Base-by-base conservation (phyloP, 2,888 invertebrate genomes). In the Coenonympha glycerion region DNA sequence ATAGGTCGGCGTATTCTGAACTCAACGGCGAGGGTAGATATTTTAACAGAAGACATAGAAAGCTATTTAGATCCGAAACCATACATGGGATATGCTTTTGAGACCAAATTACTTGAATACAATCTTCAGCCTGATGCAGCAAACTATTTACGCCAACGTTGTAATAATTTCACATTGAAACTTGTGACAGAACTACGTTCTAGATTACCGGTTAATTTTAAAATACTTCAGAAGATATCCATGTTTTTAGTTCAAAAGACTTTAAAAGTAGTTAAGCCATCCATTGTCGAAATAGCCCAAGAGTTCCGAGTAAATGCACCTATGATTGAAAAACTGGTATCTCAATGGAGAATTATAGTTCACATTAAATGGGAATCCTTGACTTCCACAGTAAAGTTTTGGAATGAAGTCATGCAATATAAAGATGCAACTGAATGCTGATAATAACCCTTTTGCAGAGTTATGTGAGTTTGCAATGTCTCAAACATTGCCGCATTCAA, bases 381-480 rank as follows among this genome's bases (percentile, higher is more conserved):
- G 9, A 18, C 28, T 19, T 42, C 31, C 30, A 53, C 50, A 11
- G 9, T 52, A n/a, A n/a, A n/a, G n/a, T n/a, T n/a, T 34, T 57
- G 57, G 54, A 33, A 30, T 46, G 49, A 49, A 46, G 46, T 46
- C 3, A 46, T 49, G 13, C 37, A 54, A 11, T 54, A 57, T 28
- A 52, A 52, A 41, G 52, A 55, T 49, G 52, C 54, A 37, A n/a
- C n/a, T n/a, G n/a, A n/a, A n/a, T n/a, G 52, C 54, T 48, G 57
- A 50, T 24, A 57, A 49, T 37, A 57, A 57, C 39, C 49, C 45
- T 45, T 57, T 53, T 47, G 22, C 44, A 52, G 52, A 57, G 21
- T 39, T 57, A n/a, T n/a, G n/a, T 26, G 53, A 55, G 33, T 37
- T 61, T 9, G 60, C 59, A 4, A 53, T 60, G 15, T 24, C 24